phyloP scores from a whole-genome alignment of 2,888 invertebrate genomes.

The Horisme vitalbata region DNA sequence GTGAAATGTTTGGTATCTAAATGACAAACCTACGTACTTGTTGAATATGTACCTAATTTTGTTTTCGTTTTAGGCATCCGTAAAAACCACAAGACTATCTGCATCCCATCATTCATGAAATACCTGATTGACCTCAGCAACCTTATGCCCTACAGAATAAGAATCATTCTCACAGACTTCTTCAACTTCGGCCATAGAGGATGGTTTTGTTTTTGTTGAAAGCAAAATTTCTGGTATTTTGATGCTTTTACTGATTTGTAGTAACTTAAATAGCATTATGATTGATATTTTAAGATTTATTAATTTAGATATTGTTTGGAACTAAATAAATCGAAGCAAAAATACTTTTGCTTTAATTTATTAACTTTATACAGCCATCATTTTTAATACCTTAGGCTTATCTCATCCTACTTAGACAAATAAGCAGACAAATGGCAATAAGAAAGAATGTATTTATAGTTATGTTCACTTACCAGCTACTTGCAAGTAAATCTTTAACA shows the following conservation, averaged over 20 bases:
- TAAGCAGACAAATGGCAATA: too few relatives aligned
- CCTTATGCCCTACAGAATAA: slow-evolving; percentile 71
- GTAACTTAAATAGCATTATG: slow-evolving; percentile 15
- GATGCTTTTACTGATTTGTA: slow-evolving; percentile 24
- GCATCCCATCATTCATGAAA: slow-evolving; percentile 70
- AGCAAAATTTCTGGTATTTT: slow-evolving; percentile 17
- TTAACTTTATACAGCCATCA: too few relatives aligned
- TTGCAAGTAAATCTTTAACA: slow-evolving; percentile 32
- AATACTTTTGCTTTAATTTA: neutral
- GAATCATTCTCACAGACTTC: slow-evolving; percentile 71
- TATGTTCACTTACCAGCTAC: slow-evolving; percentile 5
- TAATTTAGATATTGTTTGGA: slow-evolving; percentile 27
- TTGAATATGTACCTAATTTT: too few relatives aligned
- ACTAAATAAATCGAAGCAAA: slow-evolving; percentile 25
- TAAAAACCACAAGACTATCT: slow-evolving; percentile 63
- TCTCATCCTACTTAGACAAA: neutral
- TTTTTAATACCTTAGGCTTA: neutral
- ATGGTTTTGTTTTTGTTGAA: slow-evolving; percentile 76
- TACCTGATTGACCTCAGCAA: slow-evolving; percentile 60
- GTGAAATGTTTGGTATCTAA: too few relatives aligned
- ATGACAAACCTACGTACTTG: too few relatives aligned
- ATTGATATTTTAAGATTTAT: slow-evolving; percentile 31
- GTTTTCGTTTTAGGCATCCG: slow-evolving; percentile 61
- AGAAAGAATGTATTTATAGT: too few relatives aligned
- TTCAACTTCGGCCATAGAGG: slow-evolving; percentile 71